Percentiles rank a stretch among this genome's conserved stretches.
phyloP scores from a whole-genome alignment of 2,113 vertebrate species.

The Lepus europaeus region DNA sequence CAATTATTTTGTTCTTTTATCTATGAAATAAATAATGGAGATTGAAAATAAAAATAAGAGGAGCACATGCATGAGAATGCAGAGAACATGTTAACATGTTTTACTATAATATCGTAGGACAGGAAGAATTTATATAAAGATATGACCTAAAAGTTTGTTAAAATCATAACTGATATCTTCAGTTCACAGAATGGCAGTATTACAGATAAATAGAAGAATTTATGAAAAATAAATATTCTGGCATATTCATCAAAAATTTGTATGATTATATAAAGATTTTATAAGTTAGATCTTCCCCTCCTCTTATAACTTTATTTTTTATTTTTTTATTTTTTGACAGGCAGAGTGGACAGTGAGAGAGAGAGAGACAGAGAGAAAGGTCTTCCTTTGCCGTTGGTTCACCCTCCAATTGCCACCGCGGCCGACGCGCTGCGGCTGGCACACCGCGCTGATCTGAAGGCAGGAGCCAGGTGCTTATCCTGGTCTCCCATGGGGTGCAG shows the following conservation, averaged over 20 bases:
- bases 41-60: conserved; percentile 57
- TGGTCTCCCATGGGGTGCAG: too few species aligned
- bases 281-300: neutral
- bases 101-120: neutral
- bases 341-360: too few species aligned
- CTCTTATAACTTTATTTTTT: neutral
- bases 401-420: too few species aligned
- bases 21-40: conserved; percentile 35
- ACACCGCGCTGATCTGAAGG: too few species aligned
- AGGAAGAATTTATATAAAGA: neutral
- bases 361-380: too few species aligned
- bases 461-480: too few species aligned
- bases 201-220: neutral
- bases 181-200: neutral
- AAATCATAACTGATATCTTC: neutral
- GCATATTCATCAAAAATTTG: neutral
- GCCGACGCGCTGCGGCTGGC: too few species aligned
- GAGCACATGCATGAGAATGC: neutral
- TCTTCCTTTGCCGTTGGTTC: too few species aligned
- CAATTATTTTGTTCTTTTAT: conserved; percentile 54
- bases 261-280: neutral
- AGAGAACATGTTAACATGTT: neutral
- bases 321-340: too few species aligned
- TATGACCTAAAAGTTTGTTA: neutral
- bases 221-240: neutral